A percentile compares a stretch with the other conserved stretches of the same genome.
phyloP scores from a whole-genome alignment of 1,140 invertebrate genomes.

The Andrena cerasifolii region DNA sequence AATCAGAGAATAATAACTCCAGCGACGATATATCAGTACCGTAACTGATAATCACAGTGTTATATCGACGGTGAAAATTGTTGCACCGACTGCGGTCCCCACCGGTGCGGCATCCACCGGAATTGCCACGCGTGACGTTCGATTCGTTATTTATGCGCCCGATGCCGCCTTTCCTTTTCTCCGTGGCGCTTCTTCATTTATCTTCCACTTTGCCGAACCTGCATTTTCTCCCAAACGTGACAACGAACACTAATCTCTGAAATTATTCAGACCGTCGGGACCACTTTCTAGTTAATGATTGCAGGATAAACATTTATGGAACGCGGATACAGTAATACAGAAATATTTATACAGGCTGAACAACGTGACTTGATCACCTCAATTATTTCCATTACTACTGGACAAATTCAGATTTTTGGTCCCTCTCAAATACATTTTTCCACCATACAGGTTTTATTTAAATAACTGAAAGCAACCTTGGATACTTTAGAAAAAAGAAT shows the following conservation, averaged over 20 bases:
- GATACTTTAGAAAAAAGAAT: no score
- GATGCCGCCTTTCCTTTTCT: conserved; percentile 40
- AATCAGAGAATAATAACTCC: conserved; percentile 73
- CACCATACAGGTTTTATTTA: no score
- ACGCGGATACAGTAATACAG: no score
- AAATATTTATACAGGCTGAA: no score
- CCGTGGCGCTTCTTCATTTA: conserved; percentile 33
- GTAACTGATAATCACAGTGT: conserved; percentile 71
- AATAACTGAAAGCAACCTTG: no score
- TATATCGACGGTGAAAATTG: conserved; percentile 57
- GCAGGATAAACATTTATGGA: no score
- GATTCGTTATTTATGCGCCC: conserved; percentile 63
- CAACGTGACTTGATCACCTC: no score
- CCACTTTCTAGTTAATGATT: no score
- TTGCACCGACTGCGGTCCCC: conserved; percentile 20
- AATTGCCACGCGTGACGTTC: conserved; percentile 40
- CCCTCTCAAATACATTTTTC: no score
- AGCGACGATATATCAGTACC: conserved; percentile 63
- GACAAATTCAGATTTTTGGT: no score
- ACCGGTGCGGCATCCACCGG: conserved; percentile 23
- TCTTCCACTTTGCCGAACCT: conserved; percentile 14
- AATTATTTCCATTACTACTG: no score
- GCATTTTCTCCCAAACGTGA: not conserved
- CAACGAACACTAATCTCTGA: conserved; percentile 12
- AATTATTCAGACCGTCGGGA: not conserved